phyloP scores from a whole-genome alignment of 2,797 vertebrate species.

The Garrulus glandarius region DNA sequence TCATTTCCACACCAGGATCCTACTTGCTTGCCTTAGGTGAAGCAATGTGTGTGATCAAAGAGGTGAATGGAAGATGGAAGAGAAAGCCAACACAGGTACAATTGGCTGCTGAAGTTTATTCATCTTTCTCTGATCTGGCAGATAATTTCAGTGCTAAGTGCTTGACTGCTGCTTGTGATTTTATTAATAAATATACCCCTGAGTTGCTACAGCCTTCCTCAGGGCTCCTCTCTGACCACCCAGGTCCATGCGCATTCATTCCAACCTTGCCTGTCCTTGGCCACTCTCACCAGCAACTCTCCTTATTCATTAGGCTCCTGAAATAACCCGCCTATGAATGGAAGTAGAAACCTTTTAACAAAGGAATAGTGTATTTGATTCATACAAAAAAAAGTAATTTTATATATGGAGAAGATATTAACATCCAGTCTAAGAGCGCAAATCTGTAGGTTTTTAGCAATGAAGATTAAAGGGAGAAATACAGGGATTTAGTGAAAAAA shows the following conservation, averaged over 20 bases:
- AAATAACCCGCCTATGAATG: not conserved
- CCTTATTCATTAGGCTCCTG: not conserved
- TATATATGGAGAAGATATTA: not conserved
- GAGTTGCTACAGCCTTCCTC: not conserved
- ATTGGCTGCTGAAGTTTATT: not conserved
- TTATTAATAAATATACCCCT: not conserved
- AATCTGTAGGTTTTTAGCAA: not conserved
- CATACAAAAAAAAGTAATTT: not conserved
- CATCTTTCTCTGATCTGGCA: not conserved
- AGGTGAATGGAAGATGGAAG: not conserved
- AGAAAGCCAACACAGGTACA: not conserved
- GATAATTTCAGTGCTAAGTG: not conserved
- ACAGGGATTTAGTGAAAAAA: not conserved
- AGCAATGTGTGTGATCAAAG: not conserved
- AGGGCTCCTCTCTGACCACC: not conserved
- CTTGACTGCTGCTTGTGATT: not conserved
- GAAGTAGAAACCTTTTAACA: not conserved
- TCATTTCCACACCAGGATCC: not conserved
- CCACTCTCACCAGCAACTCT: not conserved
- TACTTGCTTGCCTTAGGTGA: not conserved
- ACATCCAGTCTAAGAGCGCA: not conserved
- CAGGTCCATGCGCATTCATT: not conserved
- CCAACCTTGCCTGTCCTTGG: not conserved
- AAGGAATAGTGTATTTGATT: not conserved
- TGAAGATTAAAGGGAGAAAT: not conserved